Evolutionary conservation across 2,888 invertebrate species (phyloP), one percentile per base, ranked within the genome.

Genomic region (Trichogramma evanescens): DNA sequence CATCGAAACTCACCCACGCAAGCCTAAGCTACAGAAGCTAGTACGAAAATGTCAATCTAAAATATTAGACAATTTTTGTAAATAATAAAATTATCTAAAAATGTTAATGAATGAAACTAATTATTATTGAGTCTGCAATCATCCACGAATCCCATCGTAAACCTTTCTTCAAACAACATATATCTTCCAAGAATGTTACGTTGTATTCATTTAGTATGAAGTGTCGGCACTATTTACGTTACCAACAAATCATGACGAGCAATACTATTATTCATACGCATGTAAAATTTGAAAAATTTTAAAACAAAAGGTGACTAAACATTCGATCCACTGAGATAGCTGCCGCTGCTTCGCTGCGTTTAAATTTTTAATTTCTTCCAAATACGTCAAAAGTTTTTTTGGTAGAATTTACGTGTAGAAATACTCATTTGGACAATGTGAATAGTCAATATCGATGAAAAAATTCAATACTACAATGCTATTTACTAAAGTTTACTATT

Each of bases 21-120:
- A 56, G 56, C 56, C 60, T 56, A 60, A 59, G 55, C 43, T 41
- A 49, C n/a, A 26, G 26, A 26, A 43, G 46, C 42, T 44, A 53
- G 48, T 54, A 52, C 49, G 58, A 61, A 58, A 56, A 56, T 40
- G 3, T 4, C 50, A 46, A 42, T 46, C 10, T 39, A 53, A 63
- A 55, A n/a, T n/a, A 57, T 57, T 56, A 55, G 54, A 13, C 43
- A 59, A 59, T 49, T 58, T 50, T 13, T 62, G 61, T 61, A 58
- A 48, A 61, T 61, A 58, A 55, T 44, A 39, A 39, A 3, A 48
- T 52, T 51, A 50, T n/a, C 39, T 55, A 42, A 39, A 52, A 55
- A 43, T 5, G 46, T 48, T 43, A 48, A 8, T 41, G 42, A 26
- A 26, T 26, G 26, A 26, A 26, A 26, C 26, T 26, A 26, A 26